Evolutionary conservation across 2,797 vertebrate genomes (phyloP).

Genomic region (Neostethus bicornis): DNA sequence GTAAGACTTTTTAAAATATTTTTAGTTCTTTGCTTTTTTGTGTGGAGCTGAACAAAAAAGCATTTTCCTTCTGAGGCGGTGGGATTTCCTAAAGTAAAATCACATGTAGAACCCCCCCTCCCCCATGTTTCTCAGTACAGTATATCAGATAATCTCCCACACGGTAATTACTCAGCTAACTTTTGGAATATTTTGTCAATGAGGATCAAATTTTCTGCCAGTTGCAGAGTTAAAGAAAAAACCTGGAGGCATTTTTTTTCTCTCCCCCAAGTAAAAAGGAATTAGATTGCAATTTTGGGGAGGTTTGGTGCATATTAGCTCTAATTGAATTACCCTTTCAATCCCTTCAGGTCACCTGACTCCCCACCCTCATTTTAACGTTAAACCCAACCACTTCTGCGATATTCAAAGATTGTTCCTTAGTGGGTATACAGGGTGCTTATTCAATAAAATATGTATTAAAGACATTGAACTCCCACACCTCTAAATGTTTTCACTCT

Average conservation of each 20-base stretch:
- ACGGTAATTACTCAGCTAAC: slow-evolving; percentile 12
- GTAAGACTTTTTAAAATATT: background rate
- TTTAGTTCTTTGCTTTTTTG: background rate
- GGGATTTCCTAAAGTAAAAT: slow-evolving; percentile 15
- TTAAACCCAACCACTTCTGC: slow-evolving; percentile 59
- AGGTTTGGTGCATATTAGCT: slow-evolving; percentile 64
- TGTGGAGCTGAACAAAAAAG: background rate
- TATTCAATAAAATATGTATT: slow-evolving; percentile 73
- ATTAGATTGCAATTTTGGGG: slow-evolving; percentile 54
- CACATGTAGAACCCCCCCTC: background rate
- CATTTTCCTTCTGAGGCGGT: background rate
- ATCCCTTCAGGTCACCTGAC: slow-evolving; percentile 57
- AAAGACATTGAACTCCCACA: slow-evolving; percentile 62
- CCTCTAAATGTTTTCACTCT: slow-evolving; percentile 75
- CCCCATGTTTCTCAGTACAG: slow-evolving; percentile 3
- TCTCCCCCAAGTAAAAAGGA: slow-evolving; percentile 49
- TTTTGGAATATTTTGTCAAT: slow-evolving; percentile 21
- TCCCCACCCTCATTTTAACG: slow-evolving; percentile 53
- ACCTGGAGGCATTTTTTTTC: slow-evolving; percentile 32
- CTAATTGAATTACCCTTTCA: slow-evolving; percentile 70
- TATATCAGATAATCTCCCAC: slow-evolving; percentile 5
- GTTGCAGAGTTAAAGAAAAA: slow-evolving; percentile 16
- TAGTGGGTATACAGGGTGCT: slow-evolving; percentile 49
- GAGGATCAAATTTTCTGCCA: slow-evolving; percentile 15
- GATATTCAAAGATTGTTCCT: slow-evolving; percentile 53